These are phyloP conservation scores for Eilema sororculum DNA, from an alignment of 2,888 invertebrate species.

Conservation along the genomic window DNA sequence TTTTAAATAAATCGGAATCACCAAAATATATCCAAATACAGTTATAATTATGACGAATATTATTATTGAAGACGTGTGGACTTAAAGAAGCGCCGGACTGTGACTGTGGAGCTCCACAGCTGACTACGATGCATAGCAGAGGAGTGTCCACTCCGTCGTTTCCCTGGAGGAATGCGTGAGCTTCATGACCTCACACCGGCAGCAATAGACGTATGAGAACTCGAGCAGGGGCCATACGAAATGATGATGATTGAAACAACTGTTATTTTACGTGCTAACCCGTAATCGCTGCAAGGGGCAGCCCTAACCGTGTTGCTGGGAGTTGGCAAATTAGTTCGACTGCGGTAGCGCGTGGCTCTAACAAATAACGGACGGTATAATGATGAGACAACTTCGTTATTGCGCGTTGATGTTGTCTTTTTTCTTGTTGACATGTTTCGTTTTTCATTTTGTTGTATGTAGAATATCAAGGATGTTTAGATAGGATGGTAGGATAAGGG, in stretches of 20 bases:
- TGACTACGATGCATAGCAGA: no score
- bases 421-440: conserved; percentile 2
- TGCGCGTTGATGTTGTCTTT: conserved; percentile 14
- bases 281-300: conserved; percentile 12
- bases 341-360: conserved; percentile 28
- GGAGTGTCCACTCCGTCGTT: no score
- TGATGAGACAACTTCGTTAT: conserved; percentile 35
- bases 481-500: no score
- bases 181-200: no score
- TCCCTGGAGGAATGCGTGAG: no score
- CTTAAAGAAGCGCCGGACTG: no score
- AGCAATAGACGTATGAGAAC: no score
- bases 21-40: not conserved
- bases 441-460: not conserved
- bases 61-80: not conserved
- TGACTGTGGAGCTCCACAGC: no score
- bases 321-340: conserved; percentile 47
- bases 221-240: no score
- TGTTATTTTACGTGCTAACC: conserved; percentile 2
- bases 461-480: no score
- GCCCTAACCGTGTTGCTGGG: conserved; percentile 18
- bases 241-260: no score
- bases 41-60: not conserved
- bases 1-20: not conserved
- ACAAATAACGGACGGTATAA: conserved; percentile 37